A percentile compares a stretch with the other conserved stretches of the same genome.
Evolutionary conservation across 2,797 vertebrate species (phyloP).

Genomic region (Chelmon rostratus): DNA sequence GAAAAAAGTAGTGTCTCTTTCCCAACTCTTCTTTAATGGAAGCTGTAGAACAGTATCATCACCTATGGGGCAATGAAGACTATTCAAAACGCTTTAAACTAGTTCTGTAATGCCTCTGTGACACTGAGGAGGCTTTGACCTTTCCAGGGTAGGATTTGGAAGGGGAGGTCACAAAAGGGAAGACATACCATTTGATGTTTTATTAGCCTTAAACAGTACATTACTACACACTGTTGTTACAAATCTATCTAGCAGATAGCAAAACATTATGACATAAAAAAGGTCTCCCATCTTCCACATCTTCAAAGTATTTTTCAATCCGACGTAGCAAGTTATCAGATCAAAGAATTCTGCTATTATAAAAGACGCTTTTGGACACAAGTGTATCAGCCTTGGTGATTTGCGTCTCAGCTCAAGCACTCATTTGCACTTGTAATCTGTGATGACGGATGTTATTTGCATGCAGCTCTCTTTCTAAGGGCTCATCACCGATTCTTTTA

Average conservation of each 20-base stretch:
- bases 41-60: no score
- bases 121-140: neutral
- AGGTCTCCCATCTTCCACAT: neutral
- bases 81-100: neutral
- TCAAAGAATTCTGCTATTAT: conserved; percentile 13
- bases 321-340: neutral
- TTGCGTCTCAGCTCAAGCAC: neutral
- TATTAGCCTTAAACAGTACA: neutral
- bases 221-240: neutral
- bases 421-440: neutral
- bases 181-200: neutral
- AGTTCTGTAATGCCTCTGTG: neutral
- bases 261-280: neutral
- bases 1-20: neutral
- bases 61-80: neutral
- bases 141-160: neutral
- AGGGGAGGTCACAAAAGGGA: neutral
- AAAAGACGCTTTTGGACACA: neutral
- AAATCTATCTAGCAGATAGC: neutral
- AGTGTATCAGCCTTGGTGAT: neutral
- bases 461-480: neutral
- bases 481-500: neutral
- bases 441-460: neutral
- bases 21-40: neutral
- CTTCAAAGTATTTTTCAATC: conserved; percentile 1